Conservation (phyloP, 2,888 invertebrate genomes). For the Cylloceria caligata region DNA sequence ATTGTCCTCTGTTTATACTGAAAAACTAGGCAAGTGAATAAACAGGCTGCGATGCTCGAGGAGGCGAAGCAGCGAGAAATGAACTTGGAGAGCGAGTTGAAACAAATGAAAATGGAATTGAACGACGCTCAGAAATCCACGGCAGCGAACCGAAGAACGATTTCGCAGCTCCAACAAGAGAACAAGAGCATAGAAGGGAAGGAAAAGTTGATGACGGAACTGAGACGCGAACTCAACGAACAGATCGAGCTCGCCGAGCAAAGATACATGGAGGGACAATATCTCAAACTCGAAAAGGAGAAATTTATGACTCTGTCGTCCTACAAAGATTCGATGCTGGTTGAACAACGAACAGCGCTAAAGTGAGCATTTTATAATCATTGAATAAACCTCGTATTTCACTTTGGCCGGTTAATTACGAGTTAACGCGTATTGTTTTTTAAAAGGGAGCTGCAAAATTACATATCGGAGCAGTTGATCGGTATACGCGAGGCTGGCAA, state of each 20-base stretch:
- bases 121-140: constrained; percentile 60
- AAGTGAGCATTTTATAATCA: constrained; percentile 71
- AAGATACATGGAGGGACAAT: constrained; percentile 72
- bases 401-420: background rate
- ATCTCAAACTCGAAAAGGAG: constrained; percentile 75
- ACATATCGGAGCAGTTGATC: constrained; percentile 72
- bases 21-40: constrained; percentile 71
- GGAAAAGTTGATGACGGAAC: constrained; percentile 69
- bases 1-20: constrained; percentile 20
- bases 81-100: constrained; percentile 61
- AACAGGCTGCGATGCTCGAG: constrained; percentile 67
- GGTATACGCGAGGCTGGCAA: constrained; percentile 68
- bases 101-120: constrained; percentile 66
- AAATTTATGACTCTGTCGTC: constrained; percentile 74
- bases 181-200: constrained; percentile 64
- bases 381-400: background rate
- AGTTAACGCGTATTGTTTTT: background rate
- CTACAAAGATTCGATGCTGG: constrained; percentile 73
- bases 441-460: constrained; percentile 74
- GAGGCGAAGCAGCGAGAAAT: constrained; percentile 67
- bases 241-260: constrained; percentile 73
- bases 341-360: constrained; percentile 72
- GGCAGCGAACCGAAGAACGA: constrained; percentile 58
- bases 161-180: constrained; percentile 66
- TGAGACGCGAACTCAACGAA: constrained; percentile 71